Evolutionary conservation across 2,113 vertebrate genomes (phyloP), one percentile per base, ranked within the genome.

Genomic region (Physeter macrocephalus): DNA sequence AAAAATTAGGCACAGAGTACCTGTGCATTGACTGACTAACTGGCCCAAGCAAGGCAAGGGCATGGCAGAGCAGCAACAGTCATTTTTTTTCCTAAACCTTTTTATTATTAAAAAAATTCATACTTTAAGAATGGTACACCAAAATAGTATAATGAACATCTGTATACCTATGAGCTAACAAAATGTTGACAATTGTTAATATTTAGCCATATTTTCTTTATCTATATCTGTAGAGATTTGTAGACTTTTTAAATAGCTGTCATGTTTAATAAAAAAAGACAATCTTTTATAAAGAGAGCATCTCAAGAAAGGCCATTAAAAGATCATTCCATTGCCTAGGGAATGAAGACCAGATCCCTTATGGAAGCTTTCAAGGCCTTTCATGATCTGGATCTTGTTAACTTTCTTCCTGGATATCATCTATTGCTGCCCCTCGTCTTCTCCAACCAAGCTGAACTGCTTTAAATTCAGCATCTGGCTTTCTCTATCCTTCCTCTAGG

Each of bases 221-320:
- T 57, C 20, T 71, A 17, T 49, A 80, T 71, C 36, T 90, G n/a
- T 80, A 83, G 90, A 93, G 43, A 57, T 20, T 71, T 59, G 13
- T 64, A 72, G 86, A 34, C 69, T 93, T 93, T 95, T 39, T 11
- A 96, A 94, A 71, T 54, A 95, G 71, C 20, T 90, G 11, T 62
- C 84, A 20, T 90, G 13, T 29, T 94, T 74, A 77, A 90, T 74
- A 54, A 36, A 87, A 87, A 86, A 90, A 36, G 0, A 34, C 34
- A 36, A 9, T 71, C n/a, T 49, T 78, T 83, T 62, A 31, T 46
- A 87, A 27, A 94, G 36, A 92, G 13, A 43, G 54, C 12, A 57
- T 82, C 29, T 78, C 75, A 85, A 94, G 10, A n/a, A 82, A 85
- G 7, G 7, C 43, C 77, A 36, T 62, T 82, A 57, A 87, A 89